Percentiles rank a stretch among this genome's conserved stretches.
phyloP scores from a whole-genome alignment of 2,797 vertebrate species.

The Peromyscus eremicus region DNA sequence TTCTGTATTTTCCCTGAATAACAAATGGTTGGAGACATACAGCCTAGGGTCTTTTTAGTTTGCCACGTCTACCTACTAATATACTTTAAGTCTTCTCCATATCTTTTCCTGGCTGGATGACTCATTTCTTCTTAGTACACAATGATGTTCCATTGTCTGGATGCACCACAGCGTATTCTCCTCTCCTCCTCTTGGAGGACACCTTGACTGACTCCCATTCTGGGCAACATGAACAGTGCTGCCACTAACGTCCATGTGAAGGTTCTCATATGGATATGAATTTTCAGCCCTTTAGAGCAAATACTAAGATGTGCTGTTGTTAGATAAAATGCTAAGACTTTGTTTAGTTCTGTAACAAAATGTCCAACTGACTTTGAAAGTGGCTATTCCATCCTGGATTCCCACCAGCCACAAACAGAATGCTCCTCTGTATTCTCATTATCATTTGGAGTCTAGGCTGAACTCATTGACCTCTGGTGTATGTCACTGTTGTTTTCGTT shows the following conservation, averaged over 20 bases:
- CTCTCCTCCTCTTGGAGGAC: not conserved
- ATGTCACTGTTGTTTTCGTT: not conserved
- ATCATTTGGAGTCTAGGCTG: not conserved
- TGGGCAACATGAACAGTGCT: not conserved
- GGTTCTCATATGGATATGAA: not conserved
- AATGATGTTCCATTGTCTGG: not conserved
- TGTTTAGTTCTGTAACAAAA: not conserved
- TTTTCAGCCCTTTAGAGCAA: not conserved
- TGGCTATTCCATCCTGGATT: not conserved
- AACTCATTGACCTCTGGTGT: not conserved
- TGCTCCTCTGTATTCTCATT: not conserved
- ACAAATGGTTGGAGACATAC: too few relatives aligned
- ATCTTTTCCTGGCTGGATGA: not conserved
- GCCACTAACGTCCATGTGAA: not conserved
- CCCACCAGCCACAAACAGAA: fast-evolving
- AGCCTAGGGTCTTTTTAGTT: not conserved
- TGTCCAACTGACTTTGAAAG: not conserved
- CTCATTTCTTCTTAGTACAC: not conserved
- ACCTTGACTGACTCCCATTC: not conserved
- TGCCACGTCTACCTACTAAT: not conserved
- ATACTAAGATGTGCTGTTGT: not conserved
- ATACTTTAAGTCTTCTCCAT: not conserved
- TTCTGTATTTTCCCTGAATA: not conserved
- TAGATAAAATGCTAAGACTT: not conserved
- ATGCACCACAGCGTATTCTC: not conserved